Percentiles rank a stretch among this genome's conserved stretches.
Conservation (phyloP, 2,113 vertebrate genomes). For the Corythaeola cristata region DNA sequence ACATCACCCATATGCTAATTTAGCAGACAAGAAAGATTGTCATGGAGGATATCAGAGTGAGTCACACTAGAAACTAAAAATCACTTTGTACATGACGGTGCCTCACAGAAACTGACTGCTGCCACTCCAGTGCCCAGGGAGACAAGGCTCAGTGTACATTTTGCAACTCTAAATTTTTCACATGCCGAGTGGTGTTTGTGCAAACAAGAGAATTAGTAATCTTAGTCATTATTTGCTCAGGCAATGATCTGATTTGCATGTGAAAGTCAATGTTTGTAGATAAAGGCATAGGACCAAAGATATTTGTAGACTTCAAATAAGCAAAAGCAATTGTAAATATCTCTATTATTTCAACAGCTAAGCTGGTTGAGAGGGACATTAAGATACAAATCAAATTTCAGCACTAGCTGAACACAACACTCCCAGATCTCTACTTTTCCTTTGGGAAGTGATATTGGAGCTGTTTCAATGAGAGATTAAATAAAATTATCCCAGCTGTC, state of each 20-base stretch:
- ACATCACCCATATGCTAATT: background rate
- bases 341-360: background rate
- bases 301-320: background rate
- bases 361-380: background rate
- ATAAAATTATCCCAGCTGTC: background rate
- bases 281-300: background rate
- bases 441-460: background rate
- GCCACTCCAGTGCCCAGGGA: background rate
- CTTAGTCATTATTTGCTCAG: background rate
- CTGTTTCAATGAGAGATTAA: background rate
- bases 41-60: background rate
- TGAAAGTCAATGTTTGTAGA: background rate
- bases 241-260: background rate
- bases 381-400: background rate
- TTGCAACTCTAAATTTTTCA: background rate
- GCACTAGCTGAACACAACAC: background rate
- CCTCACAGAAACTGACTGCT: background rate
- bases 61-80: background rate
- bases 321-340: background rate
- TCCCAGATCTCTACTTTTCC: background rate
- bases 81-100: background rate
- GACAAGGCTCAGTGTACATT: background rate
- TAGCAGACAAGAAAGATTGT: background rate
- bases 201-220: background rate
- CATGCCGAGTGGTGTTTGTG: background rate